Percentiles rank a stretch among this genome's conserved stretches.
Conservation (phyloP, 1,140 invertebrate genomes). For the Wiebesia pumilae region DNA sequence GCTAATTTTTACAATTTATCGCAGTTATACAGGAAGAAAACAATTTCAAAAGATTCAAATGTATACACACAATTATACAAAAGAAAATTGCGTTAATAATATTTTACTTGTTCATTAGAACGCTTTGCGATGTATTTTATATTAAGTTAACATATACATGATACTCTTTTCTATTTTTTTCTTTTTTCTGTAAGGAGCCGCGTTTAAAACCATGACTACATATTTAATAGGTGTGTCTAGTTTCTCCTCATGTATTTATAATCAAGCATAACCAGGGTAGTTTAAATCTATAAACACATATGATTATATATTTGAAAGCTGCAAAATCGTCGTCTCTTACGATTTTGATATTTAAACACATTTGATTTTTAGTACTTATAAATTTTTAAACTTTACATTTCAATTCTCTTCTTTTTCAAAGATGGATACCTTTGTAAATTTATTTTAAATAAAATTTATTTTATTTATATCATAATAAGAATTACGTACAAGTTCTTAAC, state of each 20-base stretch:
- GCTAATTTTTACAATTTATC: slow-evolving; percentile 10
- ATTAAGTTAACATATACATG: slow-evolving; percentile 7
- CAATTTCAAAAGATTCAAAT: slow-evolving; percentile 23
- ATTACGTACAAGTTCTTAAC: neutral
- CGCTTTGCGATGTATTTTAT: slow-evolving; percentile 1
- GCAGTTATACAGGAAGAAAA: slow-evolving; percentile 3
- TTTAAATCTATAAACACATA: slow-evolving; percentile 28
- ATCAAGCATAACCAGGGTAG: neutral
- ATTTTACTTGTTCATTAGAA: slow-evolving; percentile 8
- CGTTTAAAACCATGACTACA: slow-evolving; percentile 22
- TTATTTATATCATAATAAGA: neutral
- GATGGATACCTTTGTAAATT: slow-evolving; percentile 16
- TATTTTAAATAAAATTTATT: neutral
- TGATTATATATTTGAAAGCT: slow-evolving; percentile 27
- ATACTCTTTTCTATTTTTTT: slow-evolving; percentile 7
- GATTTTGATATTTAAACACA: neutral
- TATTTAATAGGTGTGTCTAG: neutral
- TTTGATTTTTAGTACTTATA: neutral
- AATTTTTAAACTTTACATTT: neutral
- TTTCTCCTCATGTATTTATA: neutral
- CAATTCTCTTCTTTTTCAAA: neutral
- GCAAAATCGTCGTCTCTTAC: neutral
- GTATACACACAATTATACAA: slow-evolving; percentile 4
- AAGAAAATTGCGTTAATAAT: neutral
- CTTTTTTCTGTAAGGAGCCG: slow-evolving; percentile 36